Evolutionary conservation across 1,140 invertebrate species (phyloP).

Genomic region (Cylas formicarius): DNA sequence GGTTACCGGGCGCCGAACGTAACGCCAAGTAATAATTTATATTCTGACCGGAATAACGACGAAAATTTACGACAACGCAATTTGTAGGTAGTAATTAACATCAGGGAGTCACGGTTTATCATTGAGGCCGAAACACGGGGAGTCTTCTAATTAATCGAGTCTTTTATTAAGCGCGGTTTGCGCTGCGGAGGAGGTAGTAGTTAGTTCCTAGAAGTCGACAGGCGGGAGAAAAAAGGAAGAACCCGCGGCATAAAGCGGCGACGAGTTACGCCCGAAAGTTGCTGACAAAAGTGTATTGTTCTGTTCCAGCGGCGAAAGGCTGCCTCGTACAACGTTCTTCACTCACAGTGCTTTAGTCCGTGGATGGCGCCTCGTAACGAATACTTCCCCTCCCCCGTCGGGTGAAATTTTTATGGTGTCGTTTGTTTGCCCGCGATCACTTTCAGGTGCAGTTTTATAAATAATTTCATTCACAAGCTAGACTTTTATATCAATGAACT

Average conservation of each 20-base stretch:
- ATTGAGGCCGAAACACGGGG: slow-evolving; percentile 19
- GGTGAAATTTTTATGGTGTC: no score
- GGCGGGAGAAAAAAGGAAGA: no score
- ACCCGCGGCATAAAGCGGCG: no score
- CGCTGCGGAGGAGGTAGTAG: no score
- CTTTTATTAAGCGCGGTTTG: slow-evolving; percentile 19
- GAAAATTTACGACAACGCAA: slow-evolving; percentile 28
- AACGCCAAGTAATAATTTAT: slow-evolving; percentile 18
- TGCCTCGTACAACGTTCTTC: slow-evolving; percentile 20
- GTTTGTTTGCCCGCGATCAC: no score
- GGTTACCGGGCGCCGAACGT: not conserved
- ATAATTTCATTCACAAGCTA: no score
- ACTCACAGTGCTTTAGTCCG: no score
- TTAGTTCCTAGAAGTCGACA: no score
- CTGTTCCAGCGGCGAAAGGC: slow-evolving; percentile 17
- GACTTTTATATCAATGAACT: no score
- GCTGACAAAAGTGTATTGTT: slow-evolving; percentile 25
- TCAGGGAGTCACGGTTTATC: slow-evolving; percentile 25
- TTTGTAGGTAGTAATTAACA: slow-evolving; percentile 30
- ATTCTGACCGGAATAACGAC: slow-evolving; percentile 22
- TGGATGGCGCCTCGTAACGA: no score
- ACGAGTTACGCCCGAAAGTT: slow-evolving; percentile 10
- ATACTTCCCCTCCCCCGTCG: no score
- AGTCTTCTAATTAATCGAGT: slow-evolving; percentile 24
- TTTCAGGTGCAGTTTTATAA: no score